A percentile compares a stretch with the other conserved stretches of the same genome.
Evolutionary conservation across 1,140 invertebrate species (phyloP).

Genomic region (Aricia agestis): DNA sequence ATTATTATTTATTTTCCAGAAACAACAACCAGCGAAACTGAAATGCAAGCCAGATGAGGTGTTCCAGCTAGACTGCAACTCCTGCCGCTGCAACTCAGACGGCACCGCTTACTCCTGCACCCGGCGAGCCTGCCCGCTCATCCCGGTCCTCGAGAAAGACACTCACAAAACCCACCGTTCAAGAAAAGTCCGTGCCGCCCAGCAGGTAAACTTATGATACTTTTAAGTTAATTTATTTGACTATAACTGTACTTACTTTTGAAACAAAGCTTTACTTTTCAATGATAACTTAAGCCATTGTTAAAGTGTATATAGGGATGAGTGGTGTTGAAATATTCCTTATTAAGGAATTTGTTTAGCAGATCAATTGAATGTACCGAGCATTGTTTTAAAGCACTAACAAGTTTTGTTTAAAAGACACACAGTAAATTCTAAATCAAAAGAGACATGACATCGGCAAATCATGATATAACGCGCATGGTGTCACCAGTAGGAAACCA

Average conservation of each 20-base stretch:
- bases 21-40: slow-evolving; percentile 11
- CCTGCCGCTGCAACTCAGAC: slow-evolving; percentile 72
- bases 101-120: slow-evolving; percentile 70
- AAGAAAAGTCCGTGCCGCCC: not conserved
- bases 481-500: slow-evolving; percentile 53
- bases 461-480: slow-evolving; percentile 40
- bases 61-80: slow-evolving; percentile 74
- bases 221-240: too few relatives aligned
- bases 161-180: not conserved
- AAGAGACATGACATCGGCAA: not conserved
- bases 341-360: too few relatives aligned
- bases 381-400: too few relatives aligned
- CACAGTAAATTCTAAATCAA: too few relatives aligned
- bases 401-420: too few relatives aligned
- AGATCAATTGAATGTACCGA: too few relatives aligned
- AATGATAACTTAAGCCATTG: too few relatives aligned
- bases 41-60: slow-evolving; percentile 67
- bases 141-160: not conserved
- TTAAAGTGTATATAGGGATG: too few relatives aligned
- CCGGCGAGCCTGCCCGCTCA: slow-evolving; percentile 41
- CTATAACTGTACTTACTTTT: too few relatives aligned
- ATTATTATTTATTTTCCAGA: not conserved
- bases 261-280: too few relatives aligned
- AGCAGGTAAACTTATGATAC: not conserved
- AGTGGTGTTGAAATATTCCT: too few relatives aligned